A percentile compares a stretch with the other conserved stretches of the same genome.
phyloP scores from a whole-genome alignment of 2,888 invertebrate species.

The Aelia acuminata region DNA sequence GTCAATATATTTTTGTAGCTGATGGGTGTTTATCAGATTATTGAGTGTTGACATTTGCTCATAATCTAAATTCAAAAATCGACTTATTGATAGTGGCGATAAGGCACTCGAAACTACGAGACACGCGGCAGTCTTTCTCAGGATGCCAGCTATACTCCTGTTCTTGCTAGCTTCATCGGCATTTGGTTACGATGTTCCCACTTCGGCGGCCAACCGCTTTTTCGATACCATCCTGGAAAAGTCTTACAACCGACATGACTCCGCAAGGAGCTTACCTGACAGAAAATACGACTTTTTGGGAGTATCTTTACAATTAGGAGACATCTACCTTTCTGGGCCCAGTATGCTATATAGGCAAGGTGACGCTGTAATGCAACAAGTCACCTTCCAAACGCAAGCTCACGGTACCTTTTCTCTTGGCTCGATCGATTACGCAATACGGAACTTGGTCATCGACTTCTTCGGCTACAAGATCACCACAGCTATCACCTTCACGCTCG shows the following conservation, averaged over 20 bases:
- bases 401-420: background rate
- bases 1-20: background rate
- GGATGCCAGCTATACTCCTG: background rate
- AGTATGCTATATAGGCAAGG: background rate
- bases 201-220: background rate
- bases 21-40: background rate
- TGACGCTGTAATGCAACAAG: background rate
- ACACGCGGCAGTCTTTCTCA: background rate
- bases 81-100: background rate
- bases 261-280: background rate
- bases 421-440: background rate
- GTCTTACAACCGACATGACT: background rate
- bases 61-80: background rate
- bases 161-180: background rate
- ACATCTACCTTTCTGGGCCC: background rate
- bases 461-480: background rate
- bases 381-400: background rate
- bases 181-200: background rate
- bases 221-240: background rate
- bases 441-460: background rate
- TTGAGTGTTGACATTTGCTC: background rate
- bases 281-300: background rate
- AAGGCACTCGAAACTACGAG: background rate
- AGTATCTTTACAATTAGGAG: background rate
- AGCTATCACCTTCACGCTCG: background rate